Evolutionary conservation across 2,113 vertebrate genomes (phyloP).

Genomic region (Noctilio leporinus): DNA sequence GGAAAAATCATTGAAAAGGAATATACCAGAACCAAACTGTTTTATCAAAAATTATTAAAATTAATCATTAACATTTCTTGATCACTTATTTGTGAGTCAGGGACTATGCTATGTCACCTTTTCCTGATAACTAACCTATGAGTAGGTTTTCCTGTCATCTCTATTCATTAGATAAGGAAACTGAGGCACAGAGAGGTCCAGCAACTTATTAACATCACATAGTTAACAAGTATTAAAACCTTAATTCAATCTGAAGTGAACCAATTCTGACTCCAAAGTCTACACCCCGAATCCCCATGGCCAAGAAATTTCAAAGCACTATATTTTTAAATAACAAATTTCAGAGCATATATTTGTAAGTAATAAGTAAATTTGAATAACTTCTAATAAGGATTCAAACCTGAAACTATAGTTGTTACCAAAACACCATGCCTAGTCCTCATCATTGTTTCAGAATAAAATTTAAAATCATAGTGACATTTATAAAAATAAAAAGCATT

Average conservation of each 20-base stretch:
- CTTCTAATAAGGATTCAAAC: not conserved
- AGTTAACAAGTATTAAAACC: not conserved
- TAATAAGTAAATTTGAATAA: not conserved
- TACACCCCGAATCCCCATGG: not conserved
- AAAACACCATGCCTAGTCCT: not conserved
- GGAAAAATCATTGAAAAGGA: conserved; percentile 7
- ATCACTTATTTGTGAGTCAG: not conserved
- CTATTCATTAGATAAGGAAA: not conserved
- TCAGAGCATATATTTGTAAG: not conserved
- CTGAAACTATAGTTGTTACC: not conserved
- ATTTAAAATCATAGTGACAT: not conserved
- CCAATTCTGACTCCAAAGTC: not conserved
- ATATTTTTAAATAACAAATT: not conserved
- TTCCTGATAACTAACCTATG: not conserved
- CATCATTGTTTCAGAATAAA: not conserved
- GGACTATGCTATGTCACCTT: not conserved
- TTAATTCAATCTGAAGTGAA: not conserved
- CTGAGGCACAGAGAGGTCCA: not conserved
- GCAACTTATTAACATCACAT: not conserved
- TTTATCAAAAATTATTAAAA: not conserved
- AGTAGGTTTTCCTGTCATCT: not conserved
- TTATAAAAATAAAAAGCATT: not conserved
- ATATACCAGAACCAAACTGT: not conserved
- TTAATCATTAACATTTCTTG: not conserved
- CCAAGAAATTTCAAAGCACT: conserved; percentile 1